Evolutionary conservation across 2,797 vertebrate genomes (phyloP), one percentile per base, ranked within the genome.

Genomic region (Catamblyrhynchus diadema): DNA sequence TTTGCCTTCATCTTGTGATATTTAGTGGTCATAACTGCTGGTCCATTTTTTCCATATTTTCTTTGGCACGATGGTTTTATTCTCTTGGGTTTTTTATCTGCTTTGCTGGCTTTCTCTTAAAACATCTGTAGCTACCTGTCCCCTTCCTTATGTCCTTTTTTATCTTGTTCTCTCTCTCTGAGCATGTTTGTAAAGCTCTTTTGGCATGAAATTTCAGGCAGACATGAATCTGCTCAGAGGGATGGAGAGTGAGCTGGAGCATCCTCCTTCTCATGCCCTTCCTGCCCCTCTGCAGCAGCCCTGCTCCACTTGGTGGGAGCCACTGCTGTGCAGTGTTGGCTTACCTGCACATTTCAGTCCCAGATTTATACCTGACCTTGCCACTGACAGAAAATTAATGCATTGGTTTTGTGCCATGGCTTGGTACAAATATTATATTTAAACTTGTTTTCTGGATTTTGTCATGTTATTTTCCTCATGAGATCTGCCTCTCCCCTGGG

Each of bases 241-340:
- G 67, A 45, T 1, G 27, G 0, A 2, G 44, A 14, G 44, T 1
- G 28, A 77, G 44, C 71, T 21, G 88, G 32, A 42, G 71, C 64
- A 39, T 24, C 1, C 12, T 85, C 86, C 72, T 86, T n/a, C 45
- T 44, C 0, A 0, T 69, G 85, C 48, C 81, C 79, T 85, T 94
- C 74, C 71, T 45, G 17, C 37, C 65, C 69, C 1, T 8, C 54
- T 41, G 42, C 20, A 16, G 11, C 44, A 42, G 0, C 1, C 0
- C 23, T 32, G 65, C 75, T 83, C 69, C 42, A 2, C 41, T 2
- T 12, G 50, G 67, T 10, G 51, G 35, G 32, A 4, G 39, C 53
- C 18, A 2, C 42, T 70, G 67, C 72, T 5, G 6, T 3, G 3
- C 47, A 23, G 0, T 4, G 4, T 28, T 30, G 42, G 30, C 20